These are phyloP conservation scores for Sinohyriopsis cumingii DNA, from an alignment of 2,888 invertebrate genomes.

Conservation along the genomic window DNA sequence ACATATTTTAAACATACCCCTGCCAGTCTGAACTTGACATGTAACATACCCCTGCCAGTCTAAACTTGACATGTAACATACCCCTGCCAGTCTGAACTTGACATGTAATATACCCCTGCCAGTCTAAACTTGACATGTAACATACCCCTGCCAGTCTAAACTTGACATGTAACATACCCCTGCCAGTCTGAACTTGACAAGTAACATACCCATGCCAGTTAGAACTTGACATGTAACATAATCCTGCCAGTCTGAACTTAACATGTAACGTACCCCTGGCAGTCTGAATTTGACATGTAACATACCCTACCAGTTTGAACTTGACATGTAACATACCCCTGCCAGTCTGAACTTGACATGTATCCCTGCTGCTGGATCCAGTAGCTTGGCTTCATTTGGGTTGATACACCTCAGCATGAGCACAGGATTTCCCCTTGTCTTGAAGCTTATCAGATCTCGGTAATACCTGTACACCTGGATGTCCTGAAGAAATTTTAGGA, in stretches of 20 bases:
- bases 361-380: constrained; percentile 70
- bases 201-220: no score
- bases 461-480: constrained; percentile 71
- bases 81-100: no score
- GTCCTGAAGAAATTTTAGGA: constrained; percentile 55
- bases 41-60: no score
- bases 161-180: constrained; percentile 69
- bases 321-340: constrained; percentile 69
- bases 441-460: constrained; percentile 70
- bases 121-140: constrained; percentile 71
- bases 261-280: no score
- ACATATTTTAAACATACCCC: constrained; percentile 58
- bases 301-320: no score
- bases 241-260: no score
- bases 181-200: constrained; percentile 71
- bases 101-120: no score
- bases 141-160: no score
- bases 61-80: constrained; percentile 70
- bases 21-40: constrained; percentile 70
- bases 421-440: constrained; percentile 67
- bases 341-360: constrained; percentile 71
- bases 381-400: constrained; percentile 69
- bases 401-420: constrained; percentile 71
- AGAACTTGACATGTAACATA: no score
- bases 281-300: no score